Conservation (phyloP, 1,140 invertebrate genomes). For the Campodea augens region DNA sequence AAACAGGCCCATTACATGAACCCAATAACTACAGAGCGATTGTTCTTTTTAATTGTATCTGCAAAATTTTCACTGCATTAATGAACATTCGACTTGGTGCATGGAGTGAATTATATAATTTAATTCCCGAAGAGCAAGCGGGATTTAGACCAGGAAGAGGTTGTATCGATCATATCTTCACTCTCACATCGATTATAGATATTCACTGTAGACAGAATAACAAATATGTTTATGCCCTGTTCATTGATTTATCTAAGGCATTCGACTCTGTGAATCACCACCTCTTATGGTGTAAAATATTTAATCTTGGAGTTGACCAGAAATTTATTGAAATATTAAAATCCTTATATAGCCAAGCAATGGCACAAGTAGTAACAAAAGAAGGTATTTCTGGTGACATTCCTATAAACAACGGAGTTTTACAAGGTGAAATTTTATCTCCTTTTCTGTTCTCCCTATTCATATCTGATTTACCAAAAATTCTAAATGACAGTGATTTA, state of each 20-base stretch:
- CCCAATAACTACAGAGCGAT: slow-evolving; percentile 9
- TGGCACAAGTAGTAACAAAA: background rate
- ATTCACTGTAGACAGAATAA: background rate
- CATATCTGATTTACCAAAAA: slow-evolving; percentile 4
- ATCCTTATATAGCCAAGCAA: slow-evolving; percentile 4
- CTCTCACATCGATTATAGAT: slow-evolving; percentile 6
- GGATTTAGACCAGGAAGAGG: slow-evolving; percentile 5
- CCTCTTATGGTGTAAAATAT: slow-evolving; percentile 6
- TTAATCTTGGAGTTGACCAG: slow-evolving; percentile 3
- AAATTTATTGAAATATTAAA: slow-evolving; percentile 6
- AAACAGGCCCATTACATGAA: slow-evolving; percentile 5
- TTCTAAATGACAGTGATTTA: too few species aligned
- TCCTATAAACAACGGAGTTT: slow-evolving; percentile 2
- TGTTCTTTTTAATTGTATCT: slow-evolving; percentile 4
- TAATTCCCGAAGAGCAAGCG: slow-evolving; percentile 6
- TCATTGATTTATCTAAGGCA: slow-evolving; percentile 9
- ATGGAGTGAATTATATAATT: slow-evolving; percentile 6
- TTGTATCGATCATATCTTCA: slow-evolving; percentile 9
- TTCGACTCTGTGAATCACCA: slow-evolving; percentile 8
- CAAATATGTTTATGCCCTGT: slow-evolving; percentile 5
- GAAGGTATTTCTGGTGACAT: background rate
- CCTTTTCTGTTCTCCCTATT: slow-evolving; percentile 9
- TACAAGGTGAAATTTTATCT: slow-evolving; percentile 10
- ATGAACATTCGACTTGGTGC: background rate
- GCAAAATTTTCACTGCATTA: slow-evolving; percentile 8